These are phyloP conservation scores for Nasonia giraulti DNA, from an alignment of 1,140 invertebrate genomes.

Conservation along the genomic window DNA sequence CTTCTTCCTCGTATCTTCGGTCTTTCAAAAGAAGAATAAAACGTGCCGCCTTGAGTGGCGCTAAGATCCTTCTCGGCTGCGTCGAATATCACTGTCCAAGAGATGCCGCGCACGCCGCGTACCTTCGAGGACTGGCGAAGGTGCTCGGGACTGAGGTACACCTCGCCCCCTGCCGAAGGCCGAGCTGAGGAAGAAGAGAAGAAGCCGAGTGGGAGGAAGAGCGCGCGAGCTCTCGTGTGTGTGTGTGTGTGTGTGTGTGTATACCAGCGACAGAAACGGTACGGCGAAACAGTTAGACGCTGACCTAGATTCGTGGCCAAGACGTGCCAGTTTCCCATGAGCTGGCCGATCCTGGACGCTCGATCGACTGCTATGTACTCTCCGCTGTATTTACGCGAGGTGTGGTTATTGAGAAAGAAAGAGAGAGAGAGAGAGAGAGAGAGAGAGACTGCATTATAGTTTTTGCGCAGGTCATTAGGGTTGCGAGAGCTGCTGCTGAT, in stretches of 20 bases:
- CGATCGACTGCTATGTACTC: background rate
- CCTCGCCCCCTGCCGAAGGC: constrained; percentile 30
- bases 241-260: background rate
- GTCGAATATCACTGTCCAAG: background rate
- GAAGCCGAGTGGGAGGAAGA: constrained; percentile 35
- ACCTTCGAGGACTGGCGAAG: constrained; percentile 12
- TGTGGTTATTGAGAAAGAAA: too few species aligned
- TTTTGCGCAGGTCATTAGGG: too few species aligned
- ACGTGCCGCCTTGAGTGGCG: too few species aligned
- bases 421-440: too few species aligned
- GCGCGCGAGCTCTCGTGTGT: background rate
- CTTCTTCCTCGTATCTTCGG: too few species aligned
- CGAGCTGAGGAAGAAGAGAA: background rate
- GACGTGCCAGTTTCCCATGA: constrained; percentile 46
- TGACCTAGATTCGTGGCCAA: constrained; percentile 48
- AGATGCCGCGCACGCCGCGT: constrained; percentile 19
- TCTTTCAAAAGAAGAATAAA: too few species aligned
- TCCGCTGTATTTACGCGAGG: too few species aligned
- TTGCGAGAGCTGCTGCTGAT: too few species aligned
- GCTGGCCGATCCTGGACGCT: background rate
- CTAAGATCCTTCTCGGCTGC: too few species aligned
- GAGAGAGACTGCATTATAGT: too few species aligned
- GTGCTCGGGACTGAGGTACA: background rate
- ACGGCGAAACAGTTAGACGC: constrained; percentile 53
- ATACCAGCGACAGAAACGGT: constrained; percentile 37